Base-by-base conservation (phyloP, 2,888 invertebrate species). In the Glaucopsyche alexis region DNA sequence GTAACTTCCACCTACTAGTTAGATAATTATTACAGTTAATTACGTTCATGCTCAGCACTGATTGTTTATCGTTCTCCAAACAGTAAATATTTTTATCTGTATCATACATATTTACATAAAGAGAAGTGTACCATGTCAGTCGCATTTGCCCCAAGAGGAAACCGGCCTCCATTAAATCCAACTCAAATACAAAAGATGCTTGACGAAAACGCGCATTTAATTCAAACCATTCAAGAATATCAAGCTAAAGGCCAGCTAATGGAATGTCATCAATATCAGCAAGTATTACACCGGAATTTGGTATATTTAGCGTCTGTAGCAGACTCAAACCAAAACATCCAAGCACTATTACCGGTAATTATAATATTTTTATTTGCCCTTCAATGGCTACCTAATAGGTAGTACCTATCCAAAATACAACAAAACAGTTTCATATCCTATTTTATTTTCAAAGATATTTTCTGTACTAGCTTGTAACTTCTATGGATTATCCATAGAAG, bases 151-250 rank as follows among this genome's bases (percentile, higher is more conserved):
- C 95, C 95, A 83, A 94, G 96, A 83, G 95, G 95, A 74, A 94
- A 94, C 84, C 94, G 95, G 76, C 95, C 96, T 75, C 96, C 97
- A 71, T 95, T 97, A 64, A 97, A 95, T 86, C 96, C 97, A 75
- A 96, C 96, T 71, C 97, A 97, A 89, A 97, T 98, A 81, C 98
- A 98, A 87, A 98, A 99, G 95, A 96, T 99, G 95, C 94, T 99
- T 75, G 99, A 99, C 93, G 99, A 99, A 91, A 99, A 99, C 88
- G 97, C 97, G 80, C 98, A 98, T 86, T 94, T 99, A 66, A 99
- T 99, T 82, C 98, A 99, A 93, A 98, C 98, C 9, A 99, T 99
- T 84, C 97, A 98, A 87, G 99, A 99, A 81, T 99, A 96, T 90
- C 99, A 99, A 91, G 97, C 95, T 78, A 98, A 98, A 93, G 99